A percentile compares a stretch with the other conserved stretches of the same genome.
Conservation (phyloP, 2,797 vertebrate genomes). For the Crocidura indochinensis region DNA sequence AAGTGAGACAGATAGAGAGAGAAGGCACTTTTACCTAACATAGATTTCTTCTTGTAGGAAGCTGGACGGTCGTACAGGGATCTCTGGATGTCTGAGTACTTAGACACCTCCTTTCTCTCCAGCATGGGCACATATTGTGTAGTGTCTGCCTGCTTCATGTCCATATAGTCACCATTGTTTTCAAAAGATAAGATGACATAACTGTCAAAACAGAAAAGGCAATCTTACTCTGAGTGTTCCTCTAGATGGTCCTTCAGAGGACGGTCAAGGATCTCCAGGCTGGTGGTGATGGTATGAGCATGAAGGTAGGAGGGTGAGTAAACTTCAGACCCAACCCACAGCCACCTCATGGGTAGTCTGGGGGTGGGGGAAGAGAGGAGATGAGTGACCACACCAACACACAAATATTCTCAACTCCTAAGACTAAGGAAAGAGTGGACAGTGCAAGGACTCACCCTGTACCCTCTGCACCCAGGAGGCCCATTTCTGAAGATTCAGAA, state of each 20-base stretch:
- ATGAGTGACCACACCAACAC: not conserved
- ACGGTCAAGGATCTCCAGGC: not conserved
- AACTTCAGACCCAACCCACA: not conserved
- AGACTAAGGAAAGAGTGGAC: not conserved
- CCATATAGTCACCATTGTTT: slow-evolving; percentile 98
- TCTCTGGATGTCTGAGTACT: slow-evolving; percentile 96
- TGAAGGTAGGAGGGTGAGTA: accelerated
- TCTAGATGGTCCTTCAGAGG: not conserved
- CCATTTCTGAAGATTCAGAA: not conserved
- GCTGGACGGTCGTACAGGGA: slow-evolving; percentile 97
- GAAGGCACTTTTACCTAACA: slow-evolving; percentile 88
- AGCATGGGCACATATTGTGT: slow-evolving; percentile 99
- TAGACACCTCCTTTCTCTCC: slow-evolving; percentile 96
- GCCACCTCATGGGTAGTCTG: accelerated
- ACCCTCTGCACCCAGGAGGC: not conserved
- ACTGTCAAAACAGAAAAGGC: slow-evolving; percentile 88
- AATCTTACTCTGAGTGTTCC: not conserved
- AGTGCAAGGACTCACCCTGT: not conserved
- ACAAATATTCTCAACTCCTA: not conserved
- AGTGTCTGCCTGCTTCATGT: slow-evolving; percentile 98
- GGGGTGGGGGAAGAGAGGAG: not conserved
- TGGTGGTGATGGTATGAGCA: too few species aligned
- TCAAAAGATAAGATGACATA: slow-evolving; percentile 99
- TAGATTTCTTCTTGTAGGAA: slow-evolving; percentile 94
- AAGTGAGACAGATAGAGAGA: not conserved